Base-by-base conservation (phyloP, 92 coral and sea anemone genomes). In the Epizoanthus illoricatus region DNA sequence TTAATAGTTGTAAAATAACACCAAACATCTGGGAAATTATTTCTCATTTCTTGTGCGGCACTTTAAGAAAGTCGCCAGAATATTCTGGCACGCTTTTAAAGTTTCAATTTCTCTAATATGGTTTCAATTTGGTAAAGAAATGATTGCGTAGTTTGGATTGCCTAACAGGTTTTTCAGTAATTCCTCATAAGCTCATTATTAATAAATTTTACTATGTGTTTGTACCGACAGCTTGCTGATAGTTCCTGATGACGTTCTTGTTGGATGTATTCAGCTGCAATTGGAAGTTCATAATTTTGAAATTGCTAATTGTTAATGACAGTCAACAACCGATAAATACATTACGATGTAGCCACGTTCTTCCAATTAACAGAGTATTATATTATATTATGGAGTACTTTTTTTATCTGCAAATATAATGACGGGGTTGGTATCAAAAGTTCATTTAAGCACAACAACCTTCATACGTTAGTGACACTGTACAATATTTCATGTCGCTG, bases 111-210 rank as follows among this genome's bases (percentile, higher is more conserved):
- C 57, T n/a, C 17, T n/a, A 71, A 71, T 71, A 56, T 45, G 75
- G 60, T 71, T 28, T 71, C 75, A 71, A 71, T 71, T 71, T 71
- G 57, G 5, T 54, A 71, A 71, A 45, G 57, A 71, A 71, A 71
- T 71, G 7, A 36, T 12, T 18, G 23, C 17, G 9, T 4, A 40
- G 17, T 36, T 68, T 33, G 20, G 15, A 39, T 15, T 52, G n/a
- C 23, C n/a, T 41, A 7, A 68, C 73, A 33, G 19, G 5, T 68
- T 39, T 68, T 39, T 19, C 73, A 67, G 42, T 67, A 12, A 13
- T 16, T 33, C 72, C 49, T 3, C 19, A 68, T 36, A 7, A 65
- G 71, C 4, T 41, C 20, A 33, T 24, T 28, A 20, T 20, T 15
- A 28, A 2, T 28, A 33, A 6, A 5, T 36, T 68, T 45, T 15